Evolutionary conservation across 2,797 vertebrate species (phyloP), one percentile per base, ranked within the genome.

Genomic region (Halcyon chelicuti): DNA sequence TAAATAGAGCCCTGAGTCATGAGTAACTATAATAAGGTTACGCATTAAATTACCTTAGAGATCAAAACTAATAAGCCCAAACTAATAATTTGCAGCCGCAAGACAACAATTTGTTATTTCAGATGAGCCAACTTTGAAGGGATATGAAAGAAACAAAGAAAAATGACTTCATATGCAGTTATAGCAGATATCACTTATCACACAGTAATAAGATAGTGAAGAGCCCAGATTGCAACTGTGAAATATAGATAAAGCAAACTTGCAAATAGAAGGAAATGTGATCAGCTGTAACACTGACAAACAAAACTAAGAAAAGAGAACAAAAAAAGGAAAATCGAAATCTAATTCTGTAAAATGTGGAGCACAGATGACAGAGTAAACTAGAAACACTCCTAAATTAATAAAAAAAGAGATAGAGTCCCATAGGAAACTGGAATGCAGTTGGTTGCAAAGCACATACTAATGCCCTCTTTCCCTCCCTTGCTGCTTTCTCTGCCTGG

Each of bases 21-120:
- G 89, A 96, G 92, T 95, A 97, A 95, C 90, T 97, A 57, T 88
- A 96, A 96, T 95, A 97, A 96, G 91, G 93, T 96, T 97, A 93
- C 86, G 87, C 67, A 87, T 97, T 96, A 97, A 97, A 97, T 97
- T 97, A 95, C 95, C 95, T 94, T 83, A 54, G 81, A 97, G 92
- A 97, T 96, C 92, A 97, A 96, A 97, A 95, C 81, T 94, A 96
- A 74, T 95, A 97, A 97, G 75, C 94, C 88, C 91, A 91, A 93
- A 92, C 62, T 97, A 97, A 97, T 97, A 97, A 97, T 80, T 96
- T 78, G 92, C 76, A 94, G 87, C 92, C 5, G 2, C 67, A 78
- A 91, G 93, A 94, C 82, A 94, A 97, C 85, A 93, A 80, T 97
- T 95, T 97, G 79, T 94, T 96, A 54, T 75, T 97, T 97, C 86